A percentile compares a stretch with the other conserved stretches of the same genome.
Conservation (phyloP, 1,140 invertebrate species). For the Drosophila varians region DNA sequence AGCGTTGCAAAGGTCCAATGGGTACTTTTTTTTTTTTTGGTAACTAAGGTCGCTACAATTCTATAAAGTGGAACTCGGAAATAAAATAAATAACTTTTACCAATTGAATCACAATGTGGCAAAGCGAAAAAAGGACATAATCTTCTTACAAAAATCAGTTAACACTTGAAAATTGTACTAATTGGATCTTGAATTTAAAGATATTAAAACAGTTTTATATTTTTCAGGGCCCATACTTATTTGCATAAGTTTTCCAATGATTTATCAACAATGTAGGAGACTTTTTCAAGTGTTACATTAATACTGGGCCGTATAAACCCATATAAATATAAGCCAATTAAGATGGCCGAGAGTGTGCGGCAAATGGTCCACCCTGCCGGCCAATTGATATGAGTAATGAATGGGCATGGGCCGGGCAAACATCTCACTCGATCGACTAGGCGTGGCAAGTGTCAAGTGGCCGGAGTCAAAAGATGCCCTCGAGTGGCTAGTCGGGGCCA, state of each 20-base stretch:
- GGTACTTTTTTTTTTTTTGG: neutral
- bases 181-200: too few species aligned
- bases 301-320: conserved; percentile 11
- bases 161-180: too few species aligned
- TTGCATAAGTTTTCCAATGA: too few species aligned
- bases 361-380: conserved; percentile 2
- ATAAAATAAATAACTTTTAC: too few species aligned
- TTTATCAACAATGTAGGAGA: too few species aligned
- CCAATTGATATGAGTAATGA: conserved; percentile 53
- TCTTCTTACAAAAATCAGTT: too few species aligned
- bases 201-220: too few species aligned
- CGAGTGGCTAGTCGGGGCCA: conserved; percentile 26
- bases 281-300: neutral
- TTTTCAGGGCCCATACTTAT: too few species aligned
- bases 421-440: neutral
- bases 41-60: neutral
- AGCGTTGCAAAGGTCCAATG: neutral
- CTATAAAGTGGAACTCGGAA: neutral
- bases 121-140: too few species aligned
- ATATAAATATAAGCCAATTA: conserved; percentile 56
- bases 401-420: conserved; percentile 14
- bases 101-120: too few species aligned
- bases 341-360: conserved; percentile 2
- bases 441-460: conserved; percentile 26
- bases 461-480: conserved; percentile 7